phyloP scores from a whole-genome alignment of 1,140 invertebrate genomes.

The Dryas iulia region DNA sequence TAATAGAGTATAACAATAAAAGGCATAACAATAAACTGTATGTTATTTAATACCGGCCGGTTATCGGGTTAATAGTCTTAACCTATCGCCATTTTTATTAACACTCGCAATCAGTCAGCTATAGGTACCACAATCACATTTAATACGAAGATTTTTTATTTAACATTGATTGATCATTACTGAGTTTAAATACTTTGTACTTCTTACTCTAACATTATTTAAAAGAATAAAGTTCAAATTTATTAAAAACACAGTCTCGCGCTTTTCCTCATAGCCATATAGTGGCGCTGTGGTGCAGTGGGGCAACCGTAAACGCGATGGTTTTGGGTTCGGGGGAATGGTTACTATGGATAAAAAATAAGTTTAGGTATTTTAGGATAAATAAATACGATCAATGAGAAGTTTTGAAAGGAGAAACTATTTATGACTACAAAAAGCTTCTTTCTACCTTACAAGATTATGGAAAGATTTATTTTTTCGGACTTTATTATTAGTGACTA shows the following conservation, averaged over 20 bases:
- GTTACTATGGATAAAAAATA: neutral
- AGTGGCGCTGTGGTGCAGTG: too few relatives aligned
- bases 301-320: too few relatives aligned
- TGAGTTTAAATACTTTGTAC: too few relatives aligned
- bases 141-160: neutral
- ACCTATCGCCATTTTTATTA: constrained; percentile 14
- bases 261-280: too few relatives aligned
- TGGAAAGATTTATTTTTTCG: too few relatives aligned
- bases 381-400: neutral
- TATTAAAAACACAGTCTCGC: too few relatives aligned
- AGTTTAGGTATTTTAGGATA: neutral
- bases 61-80: constrained; percentile 7
- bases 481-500: too few relatives aligned
- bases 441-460: too few relatives aligned
- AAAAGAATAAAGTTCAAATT: too few relatives aligned
- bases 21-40: neutral
- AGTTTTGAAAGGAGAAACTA: neutral
- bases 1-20: neutral
- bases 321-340: too few relatives aligned
- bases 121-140: neutral
- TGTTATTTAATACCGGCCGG: neutral
- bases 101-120: neutral
- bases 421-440: too few relatives aligned
- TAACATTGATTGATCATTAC: neutral
- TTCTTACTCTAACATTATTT: too few relatives aligned